A percentile compares a stretch with the other conserved stretches of the same genome.
These are phyloP conservation scores for Syrista parreyssii DNA, from an alignment of 2,888 invertebrate genomes.

Conservation along the genomic window DNA sequence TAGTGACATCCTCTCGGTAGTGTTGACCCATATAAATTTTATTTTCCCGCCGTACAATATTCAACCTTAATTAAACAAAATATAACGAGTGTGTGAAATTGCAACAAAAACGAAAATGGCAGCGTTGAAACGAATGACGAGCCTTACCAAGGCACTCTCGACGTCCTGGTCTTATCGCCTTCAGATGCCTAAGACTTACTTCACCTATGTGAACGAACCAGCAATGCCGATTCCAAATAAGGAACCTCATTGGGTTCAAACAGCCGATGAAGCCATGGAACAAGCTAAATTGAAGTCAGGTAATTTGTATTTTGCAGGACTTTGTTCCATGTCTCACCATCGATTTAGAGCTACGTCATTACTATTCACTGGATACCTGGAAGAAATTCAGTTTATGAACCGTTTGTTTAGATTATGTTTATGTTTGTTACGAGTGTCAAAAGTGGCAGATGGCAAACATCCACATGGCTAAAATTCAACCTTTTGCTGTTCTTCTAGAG, in stretches of 20 bases:
- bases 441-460: neutral
- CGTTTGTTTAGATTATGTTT: neutral
- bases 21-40: constrained; percentile 23
- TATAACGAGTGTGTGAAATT: neutral
- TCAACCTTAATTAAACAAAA: neutral
- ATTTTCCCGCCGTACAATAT: constrained; percentile 13
- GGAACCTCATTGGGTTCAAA: constrained; percentile 75
- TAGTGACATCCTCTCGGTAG: constrained; percentile 6
- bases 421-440: neutral
- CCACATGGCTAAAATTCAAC: neutral
- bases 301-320: constrained; percentile 62
- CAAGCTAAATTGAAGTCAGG: constrained; percentile 80
- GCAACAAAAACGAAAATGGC: constrained; percentile 42
- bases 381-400: neutral
- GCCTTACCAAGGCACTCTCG: constrained; percentile 46
- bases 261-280: constrained; percentile 82
- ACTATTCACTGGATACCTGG: neutral
- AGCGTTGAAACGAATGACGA: constrained; percentile 51
- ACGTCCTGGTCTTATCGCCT: constrained; percentile 34
- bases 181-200: constrained; percentile 71
- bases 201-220: constrained; percentile 83
- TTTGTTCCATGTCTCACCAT: neutral
- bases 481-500: neutral
- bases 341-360: neutral
- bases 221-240: constrained; percentile 81